These are phyloP conservation scores for Cyprinodon diabolis DNA, from an alignment of 2,797 vertebrate species.

Conservation along the genomic window DNA sequence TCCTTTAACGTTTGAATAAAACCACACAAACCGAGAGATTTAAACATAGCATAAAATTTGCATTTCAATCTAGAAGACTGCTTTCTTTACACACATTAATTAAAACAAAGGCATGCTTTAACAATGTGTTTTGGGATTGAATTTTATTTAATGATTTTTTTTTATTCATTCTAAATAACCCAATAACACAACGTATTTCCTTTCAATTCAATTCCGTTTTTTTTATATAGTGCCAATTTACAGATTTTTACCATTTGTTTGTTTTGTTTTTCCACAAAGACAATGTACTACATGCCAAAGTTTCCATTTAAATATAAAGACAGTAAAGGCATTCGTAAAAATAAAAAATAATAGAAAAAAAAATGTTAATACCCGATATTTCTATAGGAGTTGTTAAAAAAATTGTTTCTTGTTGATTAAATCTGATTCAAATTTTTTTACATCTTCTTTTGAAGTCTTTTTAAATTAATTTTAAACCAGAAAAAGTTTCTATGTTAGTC, in stretches of 20 bases:
- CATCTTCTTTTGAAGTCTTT: not conserved
- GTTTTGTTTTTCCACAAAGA: not conserved
- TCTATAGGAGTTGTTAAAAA: not conserved
- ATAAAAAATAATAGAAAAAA: not conserved
- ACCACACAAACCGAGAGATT: constrained; percentile 1
- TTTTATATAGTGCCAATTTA: too few relatives aligned
- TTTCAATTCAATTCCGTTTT: not conserved
- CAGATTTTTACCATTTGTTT: not conserved
- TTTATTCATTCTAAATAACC: too few relatives aligned
- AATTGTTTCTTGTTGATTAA: not conserved
- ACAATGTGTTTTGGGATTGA: not conserved
- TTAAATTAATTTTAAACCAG: too few relatives aligned
- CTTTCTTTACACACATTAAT: not conserved
- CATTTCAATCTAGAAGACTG: not conserved
- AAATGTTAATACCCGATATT: not conserved
- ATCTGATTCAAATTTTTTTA: not conserved
- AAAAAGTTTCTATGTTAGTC: not conserved
- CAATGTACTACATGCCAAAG: too few relatives aligned
- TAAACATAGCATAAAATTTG: not conserved
- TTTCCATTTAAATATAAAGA: not conserved
- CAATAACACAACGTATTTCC: not conserved
- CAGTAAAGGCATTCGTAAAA: not conserved
- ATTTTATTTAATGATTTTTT: too few relatives aligned
- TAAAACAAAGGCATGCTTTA: not conserved
- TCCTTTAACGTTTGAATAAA: not conserved